Evolutionary conservation across 2,888 invertebrate species (phyloP).

Genomic region (Ischnus inquisitorius): DNA sequence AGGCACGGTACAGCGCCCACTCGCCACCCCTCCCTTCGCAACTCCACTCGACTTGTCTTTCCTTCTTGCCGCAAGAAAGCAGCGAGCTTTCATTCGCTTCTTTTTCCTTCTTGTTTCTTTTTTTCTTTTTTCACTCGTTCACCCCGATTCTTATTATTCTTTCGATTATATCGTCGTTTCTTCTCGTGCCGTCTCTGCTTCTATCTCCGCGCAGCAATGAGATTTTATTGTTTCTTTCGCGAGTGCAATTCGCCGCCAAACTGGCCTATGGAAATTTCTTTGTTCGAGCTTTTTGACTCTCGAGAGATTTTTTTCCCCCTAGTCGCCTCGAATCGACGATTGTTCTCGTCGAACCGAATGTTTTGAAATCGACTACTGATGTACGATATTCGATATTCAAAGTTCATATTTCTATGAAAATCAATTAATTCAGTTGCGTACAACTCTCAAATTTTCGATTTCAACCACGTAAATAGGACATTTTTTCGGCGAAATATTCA

Average conservation of each 20-base stretch:
- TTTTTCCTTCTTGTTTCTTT: no score
- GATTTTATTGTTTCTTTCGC: slow-evolving; percentile 54
- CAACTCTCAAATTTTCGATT: no score
- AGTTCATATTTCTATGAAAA: no score
- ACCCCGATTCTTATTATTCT: slow-evolving; percentile 53
- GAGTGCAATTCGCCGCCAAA: slow-evolving; percentile 38
- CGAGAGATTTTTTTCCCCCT: slow-evolving; percentile 10
- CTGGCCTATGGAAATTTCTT: slow-evolving; percentile 31
- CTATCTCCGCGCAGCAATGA: slow-evolving; percentile 44
- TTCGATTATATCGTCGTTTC: slow-evolving; percentile 47
- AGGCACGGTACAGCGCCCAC: slow-evolving; percentile 5
- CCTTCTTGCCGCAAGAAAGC: slow-evolving; percentile 21
- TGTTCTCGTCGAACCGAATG: background rate
- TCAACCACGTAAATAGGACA: no score
- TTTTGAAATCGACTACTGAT: background rate
- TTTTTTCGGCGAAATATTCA: no score
- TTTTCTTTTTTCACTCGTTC: slow-evolving; percentile 24
- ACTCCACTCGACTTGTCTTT: background rate
- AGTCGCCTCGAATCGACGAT: background rate
- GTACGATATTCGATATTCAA: no score
- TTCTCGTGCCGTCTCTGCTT: slow-evolving; percentile 4
- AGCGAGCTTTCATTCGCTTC: slow-evolving; percentile 5
- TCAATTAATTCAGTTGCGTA: no score
- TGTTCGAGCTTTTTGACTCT: background rate
- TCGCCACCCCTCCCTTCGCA: background rate